Evolutionary conservation across 1,140 invertebrate genomes (phyloP).

Genomic region (Drusus annulatus): DNA sequence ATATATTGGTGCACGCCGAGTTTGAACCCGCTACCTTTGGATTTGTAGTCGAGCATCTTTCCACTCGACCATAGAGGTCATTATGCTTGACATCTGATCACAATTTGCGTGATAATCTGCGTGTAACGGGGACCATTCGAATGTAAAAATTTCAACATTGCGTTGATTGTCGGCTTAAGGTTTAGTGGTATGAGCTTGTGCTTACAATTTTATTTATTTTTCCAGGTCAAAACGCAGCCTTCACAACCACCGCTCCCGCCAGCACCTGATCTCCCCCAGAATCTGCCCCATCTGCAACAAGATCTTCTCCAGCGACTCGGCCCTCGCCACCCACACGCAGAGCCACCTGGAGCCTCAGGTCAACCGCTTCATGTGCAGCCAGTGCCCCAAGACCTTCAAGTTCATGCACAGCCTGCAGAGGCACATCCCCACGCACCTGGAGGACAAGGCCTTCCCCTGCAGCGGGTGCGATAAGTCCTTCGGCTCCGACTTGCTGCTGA

Average conservation of each 20-base stretch:
- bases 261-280: slow-evolving; percentile 43
- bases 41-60: too few species aligned
- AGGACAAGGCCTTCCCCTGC: slow-evolving; percentile 74
- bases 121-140: too few species aligned
- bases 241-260: slow-evolving; percentile 27
- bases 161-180: too few species aligned
- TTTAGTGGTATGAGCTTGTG: too few species aligned
- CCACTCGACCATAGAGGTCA: too few species aligned
- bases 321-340: slow-evolving; percentile 60
- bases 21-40: too few species aligned
- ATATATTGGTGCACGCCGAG: too few species aligned
- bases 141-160: too few species aligned
- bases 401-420: slow-evolving; percentile 67
- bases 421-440: slow-evolving; percentile 70
- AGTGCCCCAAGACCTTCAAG: slow-evolving; percentile 66
- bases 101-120: too few species aligned
- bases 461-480: slow-evolving; percentile 75
- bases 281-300: slow-evolving; percentile 63
- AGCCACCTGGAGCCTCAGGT: slow-evolving; percentile 61
- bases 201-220: too few species aligned
- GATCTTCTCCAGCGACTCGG: slow-evolving; percentile 58
- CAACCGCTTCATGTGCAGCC: slow-evolving; percentile 61
- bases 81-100: too few species aligned
- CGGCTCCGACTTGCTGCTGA: slow-evolving; percentile 74
- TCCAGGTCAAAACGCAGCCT: slow-evolving; percentile 62